Evolutionary conservation across 2,888 invertebrate species (phyloP).

Genomic region (Dicyrtomina minuta): DNA sequence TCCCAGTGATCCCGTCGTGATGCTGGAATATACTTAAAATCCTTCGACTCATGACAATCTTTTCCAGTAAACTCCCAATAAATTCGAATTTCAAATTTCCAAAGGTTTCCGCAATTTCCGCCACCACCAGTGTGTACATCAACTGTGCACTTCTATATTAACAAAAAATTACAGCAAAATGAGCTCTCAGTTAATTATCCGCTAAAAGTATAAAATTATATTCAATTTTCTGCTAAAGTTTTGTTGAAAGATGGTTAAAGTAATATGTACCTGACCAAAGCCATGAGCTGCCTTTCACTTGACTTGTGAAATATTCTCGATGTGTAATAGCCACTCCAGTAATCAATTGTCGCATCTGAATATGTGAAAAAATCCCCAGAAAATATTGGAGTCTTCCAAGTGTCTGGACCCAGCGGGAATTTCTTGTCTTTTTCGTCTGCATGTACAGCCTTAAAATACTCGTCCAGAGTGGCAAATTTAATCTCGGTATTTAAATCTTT

Average conservation of each 20-base stretch:
- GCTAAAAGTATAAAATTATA: too few species aligned
- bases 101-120: conserved; percentile 36
- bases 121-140: conserved; percentile 46
- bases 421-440: background rate
- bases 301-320: too few species aligned
- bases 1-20: conserved; percentile 90
- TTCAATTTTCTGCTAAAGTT: too few species aligned
- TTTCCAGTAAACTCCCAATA: conserved; percentile 57
- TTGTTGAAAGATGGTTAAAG: too few species aligned
- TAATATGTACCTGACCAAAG: too few species aligned
- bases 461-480: background rate
- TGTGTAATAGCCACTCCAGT: too few species aligned
- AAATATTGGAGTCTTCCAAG: too few species aligned
- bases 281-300: too few species aligned
- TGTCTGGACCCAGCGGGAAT: too few species aligned
- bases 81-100: conserved; percentile 36
- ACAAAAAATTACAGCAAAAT: background rate
- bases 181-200: too few species aligned
- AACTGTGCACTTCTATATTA: conserved; percentile 50
- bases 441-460: background rate
- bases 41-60: conserved; percentile 68
- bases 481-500: conserved; percentile 71
- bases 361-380: too few species aligned
- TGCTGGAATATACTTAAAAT: conserved; percentile 89
- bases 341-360: too few species aligned